phyloP scores from a whole-genome alignment of 2,113 vertebrate genomes.

The Zosterops pallidus region DNA sequence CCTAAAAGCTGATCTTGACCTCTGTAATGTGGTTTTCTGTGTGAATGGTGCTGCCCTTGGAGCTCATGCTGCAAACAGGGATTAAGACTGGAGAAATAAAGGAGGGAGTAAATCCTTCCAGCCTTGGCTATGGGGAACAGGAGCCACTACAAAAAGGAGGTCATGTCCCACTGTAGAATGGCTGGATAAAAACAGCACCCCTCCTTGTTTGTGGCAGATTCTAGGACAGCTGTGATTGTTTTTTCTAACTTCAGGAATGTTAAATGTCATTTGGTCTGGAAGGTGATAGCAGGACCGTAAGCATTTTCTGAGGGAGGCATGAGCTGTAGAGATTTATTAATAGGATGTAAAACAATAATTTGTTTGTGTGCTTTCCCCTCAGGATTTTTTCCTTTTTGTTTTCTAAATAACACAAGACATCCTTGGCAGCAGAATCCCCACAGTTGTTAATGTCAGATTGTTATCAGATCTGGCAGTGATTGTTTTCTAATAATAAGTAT shows the following conservation, averaged over 20 bases:
- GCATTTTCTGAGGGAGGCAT: neutral
- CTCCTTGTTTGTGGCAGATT: neutral
- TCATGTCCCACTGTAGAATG: neutral
- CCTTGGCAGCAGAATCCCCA: conserved; percentile 51
- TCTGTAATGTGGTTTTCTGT: neutral
- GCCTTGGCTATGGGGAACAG: neutral
- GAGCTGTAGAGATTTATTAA: conserved; percentile 36
- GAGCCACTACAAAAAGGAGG: neutral
- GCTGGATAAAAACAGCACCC: neutral
- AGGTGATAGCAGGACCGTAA: neutral
- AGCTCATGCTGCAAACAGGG: neutral
- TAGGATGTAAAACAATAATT: conserved; percentile 54
- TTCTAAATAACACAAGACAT: conserved; percentile 54
- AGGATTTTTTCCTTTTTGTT: conserved; percentile 47
- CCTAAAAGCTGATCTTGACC: neutral
- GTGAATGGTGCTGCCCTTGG: neutral
- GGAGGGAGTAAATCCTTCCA: neutral
- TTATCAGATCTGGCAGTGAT: conserved; percentile 65
- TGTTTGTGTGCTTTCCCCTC: conserved; percentile 44
- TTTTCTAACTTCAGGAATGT: neutral
- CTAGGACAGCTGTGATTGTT: neutral
- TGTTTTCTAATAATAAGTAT: conserved; percentile 55
- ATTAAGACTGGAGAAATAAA: neutral
- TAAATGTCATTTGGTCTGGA: neutral
- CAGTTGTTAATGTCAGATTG: conserved; percentile 65